A percentile compares a stretch with the other conserved stretches of the same genome.
phyloP scores from a whole-genome alignment of 2,113 vertebrate genomes.

The Glaucidium brasilianum region DNA sequence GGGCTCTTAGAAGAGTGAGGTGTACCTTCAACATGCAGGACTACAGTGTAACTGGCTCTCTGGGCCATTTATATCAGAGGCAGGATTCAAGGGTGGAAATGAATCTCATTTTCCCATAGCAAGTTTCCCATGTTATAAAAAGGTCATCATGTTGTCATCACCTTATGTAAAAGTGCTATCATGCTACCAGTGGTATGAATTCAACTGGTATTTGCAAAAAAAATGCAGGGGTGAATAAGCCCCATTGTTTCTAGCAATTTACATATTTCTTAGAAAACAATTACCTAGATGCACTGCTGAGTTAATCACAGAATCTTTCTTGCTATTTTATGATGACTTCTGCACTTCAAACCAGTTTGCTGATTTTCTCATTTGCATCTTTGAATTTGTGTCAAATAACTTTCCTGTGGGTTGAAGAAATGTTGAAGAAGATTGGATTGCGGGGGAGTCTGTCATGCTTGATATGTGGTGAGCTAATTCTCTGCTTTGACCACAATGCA shows the following conservation, averaged over 20 bases:
- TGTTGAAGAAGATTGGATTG: neutral
- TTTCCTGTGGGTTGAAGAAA: neutral
- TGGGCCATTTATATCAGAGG: neutral
- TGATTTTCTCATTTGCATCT: conserved; percentile 15
- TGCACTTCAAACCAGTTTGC: neutral
- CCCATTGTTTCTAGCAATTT: neutral
- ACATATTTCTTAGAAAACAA: neutral
- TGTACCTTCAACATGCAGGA: neutral
- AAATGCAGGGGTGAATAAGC: neutral
- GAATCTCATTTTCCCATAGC: neutral
- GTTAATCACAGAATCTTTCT: neutral
- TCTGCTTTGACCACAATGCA: neutral
- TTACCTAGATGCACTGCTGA: neutral
- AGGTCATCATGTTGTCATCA: neutral
- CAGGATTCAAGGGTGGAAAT: neutral
- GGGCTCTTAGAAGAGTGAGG: neutral
- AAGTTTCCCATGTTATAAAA: neutral
- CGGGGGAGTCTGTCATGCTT: neutral
- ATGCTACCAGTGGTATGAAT: neutral
- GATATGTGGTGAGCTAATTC: neutral
- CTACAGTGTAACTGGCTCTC: neutral
- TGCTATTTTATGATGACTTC: neutral
- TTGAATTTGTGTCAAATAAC: neutral
- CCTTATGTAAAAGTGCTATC: neutral
- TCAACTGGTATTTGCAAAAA: neutral